Evolutionary conservation across 2,797 vertebrate genomes (phyloP).

Genomic region (Furcifer pardalis): DNA sequence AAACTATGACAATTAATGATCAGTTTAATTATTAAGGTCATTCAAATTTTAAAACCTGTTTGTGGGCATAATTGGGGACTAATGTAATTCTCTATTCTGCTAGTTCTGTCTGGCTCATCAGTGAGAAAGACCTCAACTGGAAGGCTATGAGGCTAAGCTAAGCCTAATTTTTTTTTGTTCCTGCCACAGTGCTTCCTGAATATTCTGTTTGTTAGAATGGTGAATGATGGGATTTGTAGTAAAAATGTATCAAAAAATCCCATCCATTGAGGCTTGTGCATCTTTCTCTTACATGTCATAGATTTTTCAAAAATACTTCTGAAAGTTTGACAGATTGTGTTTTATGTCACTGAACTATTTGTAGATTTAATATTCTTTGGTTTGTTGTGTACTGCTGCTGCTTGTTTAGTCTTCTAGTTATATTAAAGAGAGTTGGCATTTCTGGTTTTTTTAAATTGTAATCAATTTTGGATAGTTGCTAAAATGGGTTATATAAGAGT

Average conservation of each 20-base stretch:
- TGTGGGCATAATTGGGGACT: too few species aligned
- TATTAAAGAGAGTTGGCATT: neutral
- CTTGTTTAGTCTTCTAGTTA: neutral
- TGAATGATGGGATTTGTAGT: too few species aligned
- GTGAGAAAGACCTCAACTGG: too few species aligned
- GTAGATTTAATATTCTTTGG: neutral
- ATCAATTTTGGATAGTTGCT: neutral
- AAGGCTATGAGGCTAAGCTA: too few species aligned
- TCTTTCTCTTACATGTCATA: neutral
- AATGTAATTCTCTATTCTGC: too few species aligned
- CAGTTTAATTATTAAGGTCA: too few species aligned
- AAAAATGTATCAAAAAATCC: neutral
- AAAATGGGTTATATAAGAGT: neutral
- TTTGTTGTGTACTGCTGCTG: neutral
- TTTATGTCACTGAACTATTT: neutral
- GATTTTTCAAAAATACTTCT: neutral
- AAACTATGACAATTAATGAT: too few species aligned
- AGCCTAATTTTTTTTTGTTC: too few species aligned
- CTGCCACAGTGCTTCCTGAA: too few species aligned
- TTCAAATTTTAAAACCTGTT: too few species aligned
- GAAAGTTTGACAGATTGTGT: neutral
- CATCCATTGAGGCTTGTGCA: neutral
- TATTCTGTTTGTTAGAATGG: too few species aligned
- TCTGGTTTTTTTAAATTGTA: neutral
- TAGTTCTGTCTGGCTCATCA: too few species aligned